Base-by-base conservation (phyloP, 2,888 invertebrate genomes). In the Minunthozetes semirufus region DNA sequence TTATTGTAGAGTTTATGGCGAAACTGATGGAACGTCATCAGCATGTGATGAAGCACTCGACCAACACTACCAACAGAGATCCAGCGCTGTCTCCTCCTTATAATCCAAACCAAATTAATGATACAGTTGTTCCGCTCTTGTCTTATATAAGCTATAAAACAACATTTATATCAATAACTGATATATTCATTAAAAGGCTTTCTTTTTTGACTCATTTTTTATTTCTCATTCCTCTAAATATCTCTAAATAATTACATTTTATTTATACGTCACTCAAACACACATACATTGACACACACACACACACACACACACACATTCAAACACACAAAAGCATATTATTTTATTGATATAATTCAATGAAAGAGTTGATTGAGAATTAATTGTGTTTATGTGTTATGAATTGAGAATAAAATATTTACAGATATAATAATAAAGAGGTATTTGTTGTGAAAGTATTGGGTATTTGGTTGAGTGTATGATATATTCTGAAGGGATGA, bases 71-170 rank as follows among this genome's bases (percentile, higher is more conserved):
- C n/a, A 48, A 15, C 48, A 48, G 56, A 4, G 22, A 9, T 56
- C 13, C 2, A 48, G 4, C 11, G 6, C 13, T 15, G 46, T 48
- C 61, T 25, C 61, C 29, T 61, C 25, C 29, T 25, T 61, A 25
- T 29, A 61, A 25, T 9, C 17, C 22, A 6, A 29, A 59, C 29
- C 61, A 61, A 61, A 61, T 61, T 61, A 61, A 61, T 61, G 61
- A 29, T 61, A 25, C 29, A 29, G 5, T 61, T 11, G 61, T 27
- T 29, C 25, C 27, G 5, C 29, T 1, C 25, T 61, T 17, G 6
- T 29, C 61, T 29, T 25, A 61, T 61, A 61, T 61, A 11, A 29
- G 61, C 56, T 61, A 25, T 61, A 61, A 61, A 61, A 61, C 61
- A 61, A 61, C 61, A 27, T 61, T 56, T 61, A 61, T 61, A 61